These are phyloP conservation scores for Coluber constrictor DNA, from an alignment of 2,797 vertebrate species.

Conservation along the genomic window DNA sequence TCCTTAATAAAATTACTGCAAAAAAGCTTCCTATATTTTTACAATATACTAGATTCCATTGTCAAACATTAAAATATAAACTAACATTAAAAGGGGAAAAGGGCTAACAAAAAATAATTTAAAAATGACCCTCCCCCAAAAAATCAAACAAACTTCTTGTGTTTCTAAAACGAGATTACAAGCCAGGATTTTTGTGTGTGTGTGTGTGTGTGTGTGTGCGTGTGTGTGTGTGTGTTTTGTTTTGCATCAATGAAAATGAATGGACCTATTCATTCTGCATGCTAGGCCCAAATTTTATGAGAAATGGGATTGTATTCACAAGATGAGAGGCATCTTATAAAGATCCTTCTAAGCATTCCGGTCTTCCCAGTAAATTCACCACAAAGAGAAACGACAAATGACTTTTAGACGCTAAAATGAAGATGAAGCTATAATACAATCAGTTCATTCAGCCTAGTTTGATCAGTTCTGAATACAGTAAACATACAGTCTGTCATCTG, in stretches of 20 bases:
- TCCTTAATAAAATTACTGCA: background rate
- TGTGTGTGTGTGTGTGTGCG: rapidly evolving
- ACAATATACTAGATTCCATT: background rate
- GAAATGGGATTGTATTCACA: background rate
- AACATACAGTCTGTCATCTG: too few relatives aligned
- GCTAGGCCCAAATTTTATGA: background rate
- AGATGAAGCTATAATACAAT: background rate
- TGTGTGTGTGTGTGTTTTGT: background rate
- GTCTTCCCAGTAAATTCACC: background rate
- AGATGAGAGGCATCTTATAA: background rate
- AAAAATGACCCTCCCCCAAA: background rate
- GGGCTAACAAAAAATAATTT: background rate
- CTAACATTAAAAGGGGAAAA: background rate
- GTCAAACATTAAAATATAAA: background rate
- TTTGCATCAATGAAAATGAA: background rate
- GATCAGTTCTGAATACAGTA: background rate
- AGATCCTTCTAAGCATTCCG: background rate
- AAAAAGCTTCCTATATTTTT: background rate
- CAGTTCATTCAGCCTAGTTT: background rate
- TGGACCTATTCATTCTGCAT: background rate
- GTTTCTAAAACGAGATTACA: background rate
- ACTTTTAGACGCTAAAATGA: background rate
- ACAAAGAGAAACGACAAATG: background rate
- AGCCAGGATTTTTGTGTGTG: background rate
- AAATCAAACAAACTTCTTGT: background rate